These are phyloP conservation scores for Sinocyclocheilus rhinocerous DNA, from an alignment of 2,113 vertebrate species.

Conservation along the genomic window DNA sequence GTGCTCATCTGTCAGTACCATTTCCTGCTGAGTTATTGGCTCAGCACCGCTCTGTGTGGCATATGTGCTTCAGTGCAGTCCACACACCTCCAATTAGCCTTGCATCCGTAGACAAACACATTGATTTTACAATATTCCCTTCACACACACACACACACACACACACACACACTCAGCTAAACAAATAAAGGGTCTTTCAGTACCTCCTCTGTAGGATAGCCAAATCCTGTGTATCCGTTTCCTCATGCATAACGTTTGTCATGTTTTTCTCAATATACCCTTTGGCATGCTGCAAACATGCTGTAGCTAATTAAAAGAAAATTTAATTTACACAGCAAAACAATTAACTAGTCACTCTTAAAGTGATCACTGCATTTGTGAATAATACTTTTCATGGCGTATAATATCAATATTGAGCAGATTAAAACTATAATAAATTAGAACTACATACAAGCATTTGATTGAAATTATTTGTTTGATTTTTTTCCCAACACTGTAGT, in stretches of 20 bases:
- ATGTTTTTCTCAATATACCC: conserved; percentile 26
- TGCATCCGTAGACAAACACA: conserved; percentile 55
- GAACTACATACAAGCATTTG: too few relatives aligned
- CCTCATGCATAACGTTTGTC: background rate
- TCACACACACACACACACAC: background rate
- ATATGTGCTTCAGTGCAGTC: conserved; percentile 62
- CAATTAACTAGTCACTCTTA: conserved; percentile 36
- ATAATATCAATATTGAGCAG: background rate
- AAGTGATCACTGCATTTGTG: conserved; percentile 21
- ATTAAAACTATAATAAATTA: background rate
- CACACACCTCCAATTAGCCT: conserved; percentile 62
- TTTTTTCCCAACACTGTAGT: background rate
- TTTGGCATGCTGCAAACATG: conserved; percentile 40
- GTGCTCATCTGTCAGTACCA: conserved; percentile 55
- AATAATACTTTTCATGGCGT: background rate
- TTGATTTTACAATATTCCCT: conserved; percentile 56
- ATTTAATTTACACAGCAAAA: conserved; percentile 24
- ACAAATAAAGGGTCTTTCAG: conserved; percentile 15
- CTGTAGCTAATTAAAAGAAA: conserved; percentile 54
- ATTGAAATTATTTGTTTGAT: background rate
- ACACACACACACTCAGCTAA: background rate
- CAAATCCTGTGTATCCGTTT: conserved; percentile 29
- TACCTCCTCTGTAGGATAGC: conserved; percentile 19
- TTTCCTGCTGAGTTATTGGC: conserved; percentile 63
- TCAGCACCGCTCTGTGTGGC: conserved; percentile 54